phyloP scores from a whole-genome alignment of 2,113 vertebrate genomes.

The Eurystomus gularis region DNA sequence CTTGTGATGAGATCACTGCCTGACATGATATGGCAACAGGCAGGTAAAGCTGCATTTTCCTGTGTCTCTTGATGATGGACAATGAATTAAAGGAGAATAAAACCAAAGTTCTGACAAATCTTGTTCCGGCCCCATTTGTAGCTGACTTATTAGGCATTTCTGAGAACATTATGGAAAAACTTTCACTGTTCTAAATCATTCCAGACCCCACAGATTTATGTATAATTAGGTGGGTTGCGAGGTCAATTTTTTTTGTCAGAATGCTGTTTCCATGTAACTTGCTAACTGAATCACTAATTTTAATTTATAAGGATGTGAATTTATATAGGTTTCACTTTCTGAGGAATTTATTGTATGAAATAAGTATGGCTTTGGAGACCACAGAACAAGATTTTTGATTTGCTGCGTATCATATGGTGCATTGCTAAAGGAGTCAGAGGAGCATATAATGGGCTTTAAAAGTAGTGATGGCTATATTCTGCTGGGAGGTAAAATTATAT shows the following conservation, averaged over 20 bases:
- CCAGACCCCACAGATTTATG: background rate
- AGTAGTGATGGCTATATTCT: background rate
- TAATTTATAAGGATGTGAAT: background rate
- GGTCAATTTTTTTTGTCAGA: background rate
- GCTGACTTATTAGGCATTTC: background rate
- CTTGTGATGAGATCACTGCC: conserved; percentile 5
- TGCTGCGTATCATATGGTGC: background rate
- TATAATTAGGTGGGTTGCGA: background rate
- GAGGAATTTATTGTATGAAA: background rate
- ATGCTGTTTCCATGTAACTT: background rate
- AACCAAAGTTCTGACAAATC: background rate
- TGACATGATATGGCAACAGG: background rate
- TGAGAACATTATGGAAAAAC: background rate
- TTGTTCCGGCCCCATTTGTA: background rate
- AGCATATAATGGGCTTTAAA: background rate
- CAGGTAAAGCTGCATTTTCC: conserved; percentile 15
- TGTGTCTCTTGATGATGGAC: background rate
- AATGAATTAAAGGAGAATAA: background rate
- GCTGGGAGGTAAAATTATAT: background rate
- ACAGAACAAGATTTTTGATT: background rate
- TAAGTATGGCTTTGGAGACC: background rate
- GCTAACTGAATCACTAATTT: background rate
- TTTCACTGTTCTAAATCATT: background rate
- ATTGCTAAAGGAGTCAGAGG: background rate
- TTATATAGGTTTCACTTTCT: background rate